A percentile compares a stretch with the other conserved stretches of the same genome.
These are phyloP conservation scores for Bursaphelenchus okinawaensis DNA, from an alignment of 2,888 invertebrate species.

Conservation along the genomic window DNA sequence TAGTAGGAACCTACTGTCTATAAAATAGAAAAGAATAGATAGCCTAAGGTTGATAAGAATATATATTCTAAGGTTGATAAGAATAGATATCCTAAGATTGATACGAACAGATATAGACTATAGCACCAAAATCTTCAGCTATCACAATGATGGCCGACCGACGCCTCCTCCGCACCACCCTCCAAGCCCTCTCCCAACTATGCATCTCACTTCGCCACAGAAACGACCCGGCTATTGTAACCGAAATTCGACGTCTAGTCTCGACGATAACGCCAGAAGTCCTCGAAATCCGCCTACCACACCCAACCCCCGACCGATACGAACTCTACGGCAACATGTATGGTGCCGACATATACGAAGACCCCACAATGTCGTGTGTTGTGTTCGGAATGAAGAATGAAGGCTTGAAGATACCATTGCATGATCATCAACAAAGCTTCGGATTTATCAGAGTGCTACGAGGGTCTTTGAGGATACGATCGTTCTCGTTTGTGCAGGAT, in stretches of 20 bases:
- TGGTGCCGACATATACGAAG: conserved; percentile 1
- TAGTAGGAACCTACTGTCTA: no score
- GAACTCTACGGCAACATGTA: conserved; percentile 1
- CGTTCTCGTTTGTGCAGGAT: conserved; percentile 31
- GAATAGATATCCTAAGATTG: no score
- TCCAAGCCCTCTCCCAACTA: neutral
- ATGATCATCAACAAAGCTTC: conserved; percentile 40
- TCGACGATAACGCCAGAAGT: neutral
- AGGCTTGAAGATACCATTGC: conserved; percentile 35
- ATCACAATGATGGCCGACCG: neutral
- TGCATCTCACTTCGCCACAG: neutral
- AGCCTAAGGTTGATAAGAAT: no score
- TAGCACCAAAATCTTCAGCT: no score
- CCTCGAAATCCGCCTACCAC: conserved; percentile 2
- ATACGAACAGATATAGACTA: no score
- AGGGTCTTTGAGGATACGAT: conserved; percentile 31
- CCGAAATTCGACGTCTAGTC: neutral
- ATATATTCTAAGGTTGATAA: no score
- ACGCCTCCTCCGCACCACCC: neutral
- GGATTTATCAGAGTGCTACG: conserved; percentile 41
- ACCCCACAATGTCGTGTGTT: conserved; percentile 9
- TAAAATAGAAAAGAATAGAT: no score
- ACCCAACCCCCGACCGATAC: neutral
- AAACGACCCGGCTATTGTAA: neutral
- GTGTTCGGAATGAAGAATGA: conserved; percentile 26